Percentiles rank a stretch among this genome's conserved stretches.
Conservation (phyloP, 2,113 vertebrate species). For the Sclerurus mexicanus region DNA sequence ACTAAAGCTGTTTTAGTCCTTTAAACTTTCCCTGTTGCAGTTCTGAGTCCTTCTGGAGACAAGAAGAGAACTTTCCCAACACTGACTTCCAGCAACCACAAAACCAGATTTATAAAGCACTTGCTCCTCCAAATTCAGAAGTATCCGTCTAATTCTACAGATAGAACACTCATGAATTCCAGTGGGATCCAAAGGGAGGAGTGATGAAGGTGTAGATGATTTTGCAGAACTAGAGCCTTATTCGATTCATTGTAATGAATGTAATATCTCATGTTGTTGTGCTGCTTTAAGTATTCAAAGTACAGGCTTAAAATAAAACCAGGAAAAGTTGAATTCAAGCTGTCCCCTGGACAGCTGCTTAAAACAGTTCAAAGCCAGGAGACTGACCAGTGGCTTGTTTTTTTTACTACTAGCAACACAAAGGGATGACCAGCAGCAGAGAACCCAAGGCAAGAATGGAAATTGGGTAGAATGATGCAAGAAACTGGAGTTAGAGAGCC, state of each 20-base stretch:
- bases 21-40: neutral
- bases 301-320: neutral
- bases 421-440: neutral
- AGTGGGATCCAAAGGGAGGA: neutral
- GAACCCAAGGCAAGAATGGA: neutral
- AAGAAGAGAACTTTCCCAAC: neutral
- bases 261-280: neutral
- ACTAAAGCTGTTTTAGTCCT: neutral
- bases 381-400: neutral
- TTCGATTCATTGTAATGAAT: neutral
- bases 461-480: neutral
- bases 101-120: neutral
- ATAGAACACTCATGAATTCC: neutral
- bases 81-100: neutral
- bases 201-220: neutral
- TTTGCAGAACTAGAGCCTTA: neutral
- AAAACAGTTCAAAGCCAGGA: neutral
- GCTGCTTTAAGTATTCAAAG: neutral
- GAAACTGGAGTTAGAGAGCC: neutral
- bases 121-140: neutral
- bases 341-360: neutral
- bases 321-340: neutral
- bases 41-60: neutral
- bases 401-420: neutral
- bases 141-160: neutral